Evolutionary conservation across 2,113 vertebrate genomes (phyloP).

Genomic region (Crotalus helleri): DNA sequence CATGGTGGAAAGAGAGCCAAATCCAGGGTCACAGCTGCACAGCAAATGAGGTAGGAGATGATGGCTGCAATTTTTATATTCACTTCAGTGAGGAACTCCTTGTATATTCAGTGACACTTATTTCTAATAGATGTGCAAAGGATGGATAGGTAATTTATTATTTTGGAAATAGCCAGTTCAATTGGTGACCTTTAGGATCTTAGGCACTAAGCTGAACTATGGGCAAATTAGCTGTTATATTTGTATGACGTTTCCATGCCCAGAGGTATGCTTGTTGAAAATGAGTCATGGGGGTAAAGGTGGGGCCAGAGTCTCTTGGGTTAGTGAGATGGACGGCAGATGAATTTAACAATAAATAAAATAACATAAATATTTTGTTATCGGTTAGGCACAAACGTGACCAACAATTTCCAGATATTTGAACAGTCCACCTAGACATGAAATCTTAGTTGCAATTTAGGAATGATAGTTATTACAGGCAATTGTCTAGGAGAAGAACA

Average conservation of each 20-base stretch:
- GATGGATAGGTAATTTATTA: neutral
- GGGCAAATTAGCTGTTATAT: neutral
- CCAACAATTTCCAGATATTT: too few relatives aligned
- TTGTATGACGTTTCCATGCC: neutral
- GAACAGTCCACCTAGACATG: too few relatives aligned
- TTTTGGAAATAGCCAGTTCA: neutral
- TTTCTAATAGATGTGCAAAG: neutral
- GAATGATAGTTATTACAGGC: too few relatives aligned
- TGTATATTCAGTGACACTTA: neutral
- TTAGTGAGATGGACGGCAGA: too few relatives aligned
- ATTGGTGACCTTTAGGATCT: neutral
- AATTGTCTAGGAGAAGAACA: too few relatives aligned
- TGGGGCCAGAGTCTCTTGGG: too few relatives aligned
- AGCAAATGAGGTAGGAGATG: neutral
- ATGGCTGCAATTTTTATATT: neutral
- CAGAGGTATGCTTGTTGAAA: neutral
- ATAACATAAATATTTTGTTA: too few relatives aligned
- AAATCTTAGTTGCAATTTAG: too few relatives aligned
- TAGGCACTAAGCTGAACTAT: neutral
- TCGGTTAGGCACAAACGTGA: too few relatives aligned
- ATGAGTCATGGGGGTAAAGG: neutral
- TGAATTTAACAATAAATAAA: too few relatives aligned
- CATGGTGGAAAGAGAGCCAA: neutral
- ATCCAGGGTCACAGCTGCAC: too few relatives aligned
- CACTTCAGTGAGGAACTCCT: neutral